Evolutionary conservation across 2,797 vertebrate species (phyloP).

Genomic region (Anabacerthia variegaticeps): DNA sequence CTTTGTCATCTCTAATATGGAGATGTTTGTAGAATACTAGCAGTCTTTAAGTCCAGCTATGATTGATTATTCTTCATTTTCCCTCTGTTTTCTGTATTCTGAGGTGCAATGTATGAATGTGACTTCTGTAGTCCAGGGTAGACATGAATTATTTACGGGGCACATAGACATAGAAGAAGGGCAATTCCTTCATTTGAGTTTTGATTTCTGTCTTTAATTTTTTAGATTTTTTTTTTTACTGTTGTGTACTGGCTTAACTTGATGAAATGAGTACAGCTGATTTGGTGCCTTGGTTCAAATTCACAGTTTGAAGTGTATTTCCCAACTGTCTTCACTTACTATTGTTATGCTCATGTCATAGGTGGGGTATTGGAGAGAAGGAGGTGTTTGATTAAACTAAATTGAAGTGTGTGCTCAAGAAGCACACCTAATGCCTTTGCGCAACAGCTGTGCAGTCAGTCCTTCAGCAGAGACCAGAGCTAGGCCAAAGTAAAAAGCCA

Average conservation of each 20-base stretch:
- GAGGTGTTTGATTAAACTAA: neutral
- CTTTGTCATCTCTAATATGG: neutral
- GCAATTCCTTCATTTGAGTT: neutral
- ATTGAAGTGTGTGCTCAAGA: neutral
- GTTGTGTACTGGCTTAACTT: neutral
- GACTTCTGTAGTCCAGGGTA: neutral
- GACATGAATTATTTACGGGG: neutral
- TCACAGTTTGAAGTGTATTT: neutral
- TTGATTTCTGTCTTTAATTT: neutral
- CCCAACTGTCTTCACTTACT: neutral
- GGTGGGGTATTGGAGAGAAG: neutral
- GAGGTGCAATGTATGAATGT: neutral
- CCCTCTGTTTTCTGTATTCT: neutral
- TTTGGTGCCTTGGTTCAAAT: neutral
- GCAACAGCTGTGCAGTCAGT: neutral
- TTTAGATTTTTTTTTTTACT: neutral
- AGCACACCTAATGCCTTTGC: neutral
- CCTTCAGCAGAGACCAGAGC: neutral
- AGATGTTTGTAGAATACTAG: neutral
- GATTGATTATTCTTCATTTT: neutral
- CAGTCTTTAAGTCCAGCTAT: neutral
- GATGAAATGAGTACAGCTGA: neutral
- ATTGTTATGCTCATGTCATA: neutral
- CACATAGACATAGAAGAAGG: neutral
- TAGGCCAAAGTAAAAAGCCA: neutral